Evolutionary conservation across 2,888 invertebrate genomes (phyloP).

Genomic region (Girardia tigrina): DNA sequence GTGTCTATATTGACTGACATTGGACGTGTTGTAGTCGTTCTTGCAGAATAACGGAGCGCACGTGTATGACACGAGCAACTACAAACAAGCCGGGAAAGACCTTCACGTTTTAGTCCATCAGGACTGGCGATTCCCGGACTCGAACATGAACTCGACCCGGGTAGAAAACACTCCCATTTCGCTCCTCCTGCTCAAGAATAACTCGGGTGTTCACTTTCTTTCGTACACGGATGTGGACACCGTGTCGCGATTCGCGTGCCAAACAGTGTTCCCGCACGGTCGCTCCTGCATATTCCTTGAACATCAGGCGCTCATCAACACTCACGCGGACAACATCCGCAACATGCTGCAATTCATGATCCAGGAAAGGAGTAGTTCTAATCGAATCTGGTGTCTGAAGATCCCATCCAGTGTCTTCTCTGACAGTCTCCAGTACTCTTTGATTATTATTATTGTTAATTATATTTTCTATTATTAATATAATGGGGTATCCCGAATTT

Average conservation of each 20-base stretch:
- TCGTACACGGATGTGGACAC: slow-evolving; percentile 1
- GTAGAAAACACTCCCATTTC: neutral
- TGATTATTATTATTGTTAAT: neutral
- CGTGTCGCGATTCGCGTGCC: slow-evolving; percentile 16
- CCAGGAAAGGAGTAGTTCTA: neutral
- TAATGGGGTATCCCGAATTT: too few species aligned
- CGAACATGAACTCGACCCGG: neutral
- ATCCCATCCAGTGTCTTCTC: neutral
- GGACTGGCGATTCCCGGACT: slow-evolving; percentile 4
- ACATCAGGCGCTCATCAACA: slow-evolving; percentile 2
- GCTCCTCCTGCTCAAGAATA: neutral
- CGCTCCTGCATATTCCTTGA: neutral
- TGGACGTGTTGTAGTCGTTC: too few species aligned
- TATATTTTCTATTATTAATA: too few species aligned
- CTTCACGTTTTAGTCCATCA: neutral
- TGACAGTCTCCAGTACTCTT: neutral
- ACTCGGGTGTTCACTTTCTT: neutral
- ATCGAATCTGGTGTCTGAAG: slow-evolving; percentile 6
- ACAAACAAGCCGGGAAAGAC: slow-evolving; percentile 1
- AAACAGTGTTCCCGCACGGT: slow-evolving; percentile 1
- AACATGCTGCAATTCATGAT: slow-evolving; percentile 12
- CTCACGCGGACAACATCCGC: neutral
- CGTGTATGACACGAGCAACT: neutral
- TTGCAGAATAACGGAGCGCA: neutral
- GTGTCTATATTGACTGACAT: too few species aligned